A percentile compares a stretch with the other conserved stretches of the same genome.
Evolutionary conservation across 2,797 vertebrate species (phyloP).

Genomic region (Geotria australis): DNA sequence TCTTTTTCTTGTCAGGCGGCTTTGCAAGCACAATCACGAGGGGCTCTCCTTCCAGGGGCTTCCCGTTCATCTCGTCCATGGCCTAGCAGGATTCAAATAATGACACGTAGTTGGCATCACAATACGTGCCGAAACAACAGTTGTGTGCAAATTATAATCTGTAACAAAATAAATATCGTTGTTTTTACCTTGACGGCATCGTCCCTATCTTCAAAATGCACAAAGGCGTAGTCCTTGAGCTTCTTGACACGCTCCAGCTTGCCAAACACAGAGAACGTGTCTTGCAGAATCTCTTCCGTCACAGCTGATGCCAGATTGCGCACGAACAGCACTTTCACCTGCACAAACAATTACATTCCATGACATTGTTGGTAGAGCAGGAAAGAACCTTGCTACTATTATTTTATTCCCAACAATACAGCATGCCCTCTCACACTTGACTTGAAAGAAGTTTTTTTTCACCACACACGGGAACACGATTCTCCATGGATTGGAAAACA

Average conservation of each 20-base stretch:
- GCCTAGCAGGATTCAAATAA: slow-evolving; percentile 17
- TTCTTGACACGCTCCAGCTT: slow-evolving; percentile 91
- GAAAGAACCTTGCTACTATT: too few relatives aligned
- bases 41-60: slow-evolving; percentile 82
- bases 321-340: slow-evolving; percentile 91
- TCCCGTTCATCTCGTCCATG: slow-evolving; percentile 88
- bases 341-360: background rate
- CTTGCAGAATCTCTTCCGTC: slow-evolving; percentile 75
- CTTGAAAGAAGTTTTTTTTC: too few relatives aligned
- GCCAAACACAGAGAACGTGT: slow-evolving; percentile 53
- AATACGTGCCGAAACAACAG: background rate
- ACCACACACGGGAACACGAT: too few relatives aligned
- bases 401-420: too few relatives aligned
- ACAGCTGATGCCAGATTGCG: slow-evolving; percentile 69
- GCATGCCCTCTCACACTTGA: too few relatives aligned
- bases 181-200: slow-evolving; percentile 73
- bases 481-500: too few relatives aligned
- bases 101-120: background rate
- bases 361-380: too few relatives aligned
- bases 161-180: too few relatives aligned
- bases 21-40: slow-evolving; percentile 99
- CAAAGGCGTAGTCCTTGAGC: slow-evolving; percentile 94
- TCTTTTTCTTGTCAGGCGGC: slow-evolving; percentile 96
- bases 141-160: too few relatives aligned
- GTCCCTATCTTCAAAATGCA: slow-evolving; percentile 89